A percentile compares a stretch with the other conserved stretches of the same genome.
phyloP scores from a whole-genome alignment of 2,797 vertebrate genomes.

The Sphenopsis melanotis region DNA sequence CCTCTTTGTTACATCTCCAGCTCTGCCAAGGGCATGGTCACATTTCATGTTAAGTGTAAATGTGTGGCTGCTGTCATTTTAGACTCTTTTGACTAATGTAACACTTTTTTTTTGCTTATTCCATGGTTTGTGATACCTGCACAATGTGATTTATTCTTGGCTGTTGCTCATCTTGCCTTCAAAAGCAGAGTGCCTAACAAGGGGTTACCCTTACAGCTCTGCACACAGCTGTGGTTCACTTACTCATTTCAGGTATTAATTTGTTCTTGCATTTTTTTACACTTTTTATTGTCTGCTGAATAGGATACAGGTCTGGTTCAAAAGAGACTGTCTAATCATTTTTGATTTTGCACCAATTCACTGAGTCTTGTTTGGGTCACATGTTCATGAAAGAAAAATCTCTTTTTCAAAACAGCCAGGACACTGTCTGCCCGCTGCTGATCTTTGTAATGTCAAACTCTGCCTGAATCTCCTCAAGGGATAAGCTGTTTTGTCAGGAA shows the following conservation, averaged over 20 bases:
- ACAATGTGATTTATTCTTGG: neutral
- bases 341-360: neutral
- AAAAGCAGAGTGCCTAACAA: neutral
- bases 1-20: neutral
- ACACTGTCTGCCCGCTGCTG: neutral
- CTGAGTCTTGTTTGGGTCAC: neutral
- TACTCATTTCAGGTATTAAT: neutral
- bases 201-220: neutral
- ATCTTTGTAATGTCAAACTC: neutral
- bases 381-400: neutral
- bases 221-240: accelerated
- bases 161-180: neutral
- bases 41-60: neutral
- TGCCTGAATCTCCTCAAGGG: neutral
- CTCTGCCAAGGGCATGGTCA: neutral
- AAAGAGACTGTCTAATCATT: neutral
- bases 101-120: neutral
- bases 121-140: neutral
- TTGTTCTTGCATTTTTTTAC: neutral
- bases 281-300: neutral
- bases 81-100: neutral
- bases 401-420: neutral
- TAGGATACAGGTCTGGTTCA: neutral
- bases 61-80: neutral
- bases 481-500: neutral